These are phyloP conservation scores for Oreochromis niloticus DNA, from an alignment of 2,113 vertebrate genomes.

Conservation along the genomic window DNA sequence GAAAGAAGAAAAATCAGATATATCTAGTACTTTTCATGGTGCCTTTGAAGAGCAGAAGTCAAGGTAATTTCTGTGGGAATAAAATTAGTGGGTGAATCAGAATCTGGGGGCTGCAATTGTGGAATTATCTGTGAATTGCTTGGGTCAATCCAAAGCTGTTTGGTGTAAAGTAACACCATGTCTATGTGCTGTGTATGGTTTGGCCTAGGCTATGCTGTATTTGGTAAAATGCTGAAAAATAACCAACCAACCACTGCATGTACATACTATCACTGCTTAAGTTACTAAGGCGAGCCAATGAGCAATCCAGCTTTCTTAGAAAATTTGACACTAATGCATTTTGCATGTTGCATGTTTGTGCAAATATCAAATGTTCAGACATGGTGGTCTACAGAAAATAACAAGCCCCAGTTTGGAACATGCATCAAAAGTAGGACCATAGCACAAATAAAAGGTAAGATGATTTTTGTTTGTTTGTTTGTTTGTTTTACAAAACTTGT, in stretches of 20 bases:
- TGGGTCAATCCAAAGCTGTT: not conserved
- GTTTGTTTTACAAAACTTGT: not conserved
- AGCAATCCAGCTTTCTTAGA: not conserved
- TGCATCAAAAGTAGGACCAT: not conserved
- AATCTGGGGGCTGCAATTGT: not conserved
- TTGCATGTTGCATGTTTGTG: not conserved
- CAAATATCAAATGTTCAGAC: not conserved
- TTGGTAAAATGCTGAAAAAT: not conserved
- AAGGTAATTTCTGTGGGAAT: not conserved
- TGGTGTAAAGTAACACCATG: not conserved
- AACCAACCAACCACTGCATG: not conserved
- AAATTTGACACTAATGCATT: not conserved
- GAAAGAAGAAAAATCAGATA: not conserved
- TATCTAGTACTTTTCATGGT: not conserved
- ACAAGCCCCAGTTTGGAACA: rapidly evolving
- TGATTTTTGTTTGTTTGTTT: not conserved
- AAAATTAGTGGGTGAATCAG: not conserved
- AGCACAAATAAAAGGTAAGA: not conserved
- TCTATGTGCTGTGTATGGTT: not conserved
- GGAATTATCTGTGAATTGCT: not conserved
- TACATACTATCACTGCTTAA: not conserved
- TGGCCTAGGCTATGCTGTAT: not conserved
- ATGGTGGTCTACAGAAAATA: not conserved
- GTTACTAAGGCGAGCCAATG: not conserved
- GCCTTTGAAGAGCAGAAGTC: not conserved